Evolutionary conservation across 2,888 invertebrate genomes (phyloP).

Genomic region (Bombyx huttoni): DNA sequence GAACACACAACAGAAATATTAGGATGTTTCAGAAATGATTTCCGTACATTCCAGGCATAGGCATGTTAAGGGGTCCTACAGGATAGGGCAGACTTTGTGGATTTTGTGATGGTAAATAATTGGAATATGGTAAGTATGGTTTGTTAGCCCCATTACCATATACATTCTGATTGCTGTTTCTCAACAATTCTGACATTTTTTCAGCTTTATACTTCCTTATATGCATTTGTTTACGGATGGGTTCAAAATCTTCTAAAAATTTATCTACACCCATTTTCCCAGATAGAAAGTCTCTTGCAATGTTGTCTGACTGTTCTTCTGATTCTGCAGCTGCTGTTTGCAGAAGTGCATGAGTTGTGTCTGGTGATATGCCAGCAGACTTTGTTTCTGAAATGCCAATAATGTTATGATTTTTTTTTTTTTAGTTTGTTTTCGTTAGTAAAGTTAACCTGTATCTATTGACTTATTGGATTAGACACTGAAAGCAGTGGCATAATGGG

Average conservation of each 20-base stretch:
- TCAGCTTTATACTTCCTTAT: slow-evolving; percentile 92
- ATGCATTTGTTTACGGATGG: slow-evolving; percentile 73
- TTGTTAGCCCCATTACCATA: slow-evolving; percentile 51
- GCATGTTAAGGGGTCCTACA: slow-evolving; percentile 81
- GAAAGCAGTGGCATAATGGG: no score
- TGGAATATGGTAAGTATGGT: slow-evolving; percentile 58
- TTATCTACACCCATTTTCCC: slow-evolving; percentile 81
- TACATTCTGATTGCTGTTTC: slow-evolving; percentile 39
- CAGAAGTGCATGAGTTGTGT: slow-evolving; percentile 88
- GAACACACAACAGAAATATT: slow-evolving; percentile 11
- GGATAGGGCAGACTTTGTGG: slow-evolving; percentile 80
- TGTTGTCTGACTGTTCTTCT: slow-evolving; percentile 92
- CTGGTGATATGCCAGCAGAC: slow-evolving; percentile 83
- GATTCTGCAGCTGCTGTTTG: slow-evolving; percentile 93
- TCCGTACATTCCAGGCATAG: slow-evolving; percentile 77
- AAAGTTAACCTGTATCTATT: no score
- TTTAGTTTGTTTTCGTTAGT: no score
- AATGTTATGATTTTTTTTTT: no score
- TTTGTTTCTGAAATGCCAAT: slow-evolving; percentile 75
- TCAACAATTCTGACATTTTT: slow-evolving; percentile 86
- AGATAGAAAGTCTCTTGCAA: slow-evolving; percentile 85
- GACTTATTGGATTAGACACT: no score
- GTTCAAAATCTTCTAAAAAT: slow-evolving; percentile 88
- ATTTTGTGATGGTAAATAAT: slow-evolving; percentile 54
- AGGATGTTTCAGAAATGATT: slow-evolving; percentile 45